Percentiles rank a stretch among this genome's conserved stretches.
phyloP scores from a whole-genome alignment of 23 tunicate genomes.

The Phallusia fumigata region DNA sequence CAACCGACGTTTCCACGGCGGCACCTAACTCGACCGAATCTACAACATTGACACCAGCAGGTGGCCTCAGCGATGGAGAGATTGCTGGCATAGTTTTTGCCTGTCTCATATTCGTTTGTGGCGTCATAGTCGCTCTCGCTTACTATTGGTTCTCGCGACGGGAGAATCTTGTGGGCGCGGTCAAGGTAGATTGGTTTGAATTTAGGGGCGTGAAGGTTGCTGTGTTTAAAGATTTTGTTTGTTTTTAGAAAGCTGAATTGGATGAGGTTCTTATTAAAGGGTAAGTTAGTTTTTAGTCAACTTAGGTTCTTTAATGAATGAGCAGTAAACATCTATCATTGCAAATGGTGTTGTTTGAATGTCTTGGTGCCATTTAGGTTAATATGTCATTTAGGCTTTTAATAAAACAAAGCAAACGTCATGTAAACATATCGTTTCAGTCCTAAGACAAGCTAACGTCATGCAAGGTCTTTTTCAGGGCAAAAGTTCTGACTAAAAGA shows the following conservation, averaged over 20 bases:
- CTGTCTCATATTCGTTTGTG: slow-evolving; percentile 64
- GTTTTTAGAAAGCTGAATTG: background rate
- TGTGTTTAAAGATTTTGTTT: background rate
- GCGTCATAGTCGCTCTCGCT: slow-evolving; percentile 52
- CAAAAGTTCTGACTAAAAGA: no score
- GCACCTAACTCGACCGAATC: background rate
- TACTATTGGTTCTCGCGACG: slow-evolving; percentile 45
- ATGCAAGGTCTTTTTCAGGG: no score
- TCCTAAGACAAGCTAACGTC: no score
- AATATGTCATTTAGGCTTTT: no score
- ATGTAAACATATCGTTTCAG: no score
- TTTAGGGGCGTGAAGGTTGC: no score
- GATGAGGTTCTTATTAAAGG: slow-evolving; percentile 4
- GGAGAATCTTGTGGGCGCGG: background rate
- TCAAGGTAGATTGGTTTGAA: background rate
- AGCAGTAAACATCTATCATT: no score
- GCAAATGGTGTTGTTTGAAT: no score
- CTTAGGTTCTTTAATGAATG: no score
- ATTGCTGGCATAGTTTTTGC: slow-evolving; percentile 75
- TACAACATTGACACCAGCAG: background rate
- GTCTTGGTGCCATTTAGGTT: no score
- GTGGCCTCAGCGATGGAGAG: slow-evolving; percentile 53
- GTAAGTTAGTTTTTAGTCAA: background rate
- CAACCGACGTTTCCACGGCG: background rate
- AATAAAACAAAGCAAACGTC: no score